Base-by-base conservation (phyloP, 2,888 invertebrate species). In the Seira ritae region DNA sequence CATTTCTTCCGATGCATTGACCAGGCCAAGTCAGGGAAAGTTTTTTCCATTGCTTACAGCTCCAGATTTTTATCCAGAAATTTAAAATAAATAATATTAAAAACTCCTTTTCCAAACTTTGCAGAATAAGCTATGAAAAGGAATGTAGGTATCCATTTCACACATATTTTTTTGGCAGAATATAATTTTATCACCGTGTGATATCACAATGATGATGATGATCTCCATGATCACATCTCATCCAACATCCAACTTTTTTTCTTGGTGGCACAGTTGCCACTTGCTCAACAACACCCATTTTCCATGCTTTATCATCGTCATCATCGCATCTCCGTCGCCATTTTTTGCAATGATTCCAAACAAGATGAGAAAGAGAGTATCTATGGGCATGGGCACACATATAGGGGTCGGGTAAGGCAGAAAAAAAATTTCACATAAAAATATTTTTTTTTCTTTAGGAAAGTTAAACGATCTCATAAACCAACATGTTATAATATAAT, bases 221-320 rank as follows among this genome's bases (percentile, higher is more conserved):
- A 62, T 62, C 62, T 62, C 12, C 20, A 62, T 62, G 62, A 62
- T 62, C 62, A 62, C 62, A 62, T 62, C 19, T 62, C 62, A 62
- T 20, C 62, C 12, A 62, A 62, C 19, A 62, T 10, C 22, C 20
- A 62, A 62, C 20, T 55, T 31, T 31, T 55, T 55, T 55, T 17
- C 20, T 62, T 20, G 15, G 50, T 62, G 22, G 62, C 62, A 62
- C 20, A 62, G 62, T 62, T 22, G 60, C 69, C 55, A 69, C 23
- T 74, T 66, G 50, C 55, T 75, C 75, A 62, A 70, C 70, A 62
- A 62, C 70, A 60, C 60, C 70, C 71, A 65, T 76, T 76, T 81
- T 81, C 60, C 76, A 71, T 76, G 76, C 68, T 76, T 76, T 76
- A 81, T 76, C 81, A 71, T 72, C 71, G 69, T 81, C 80, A 80